A percentile compares a stretch with the other conserved stretches of the same genome.
phyloP scores from a whole-genome alignment of 2,797 vertebrate species.

The Neosilurus hyrtlii region DNA sequence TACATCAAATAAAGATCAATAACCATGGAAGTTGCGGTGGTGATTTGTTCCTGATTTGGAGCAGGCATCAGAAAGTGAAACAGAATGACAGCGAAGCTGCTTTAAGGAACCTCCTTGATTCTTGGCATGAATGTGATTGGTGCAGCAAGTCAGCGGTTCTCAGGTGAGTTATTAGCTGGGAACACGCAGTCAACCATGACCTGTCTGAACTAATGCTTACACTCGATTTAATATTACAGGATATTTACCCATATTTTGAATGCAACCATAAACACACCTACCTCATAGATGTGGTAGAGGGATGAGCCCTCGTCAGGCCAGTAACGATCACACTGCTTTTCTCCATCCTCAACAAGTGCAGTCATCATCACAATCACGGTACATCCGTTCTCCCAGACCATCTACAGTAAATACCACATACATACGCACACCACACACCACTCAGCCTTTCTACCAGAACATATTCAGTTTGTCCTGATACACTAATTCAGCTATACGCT shows the following conservation, averaged over 20 bases:
- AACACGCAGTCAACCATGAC: too few relatives aligned
- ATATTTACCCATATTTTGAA: not conserved
- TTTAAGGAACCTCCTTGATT: too few relatives aligned
- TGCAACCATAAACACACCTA: constrained; percentile 46
- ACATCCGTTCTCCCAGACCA: constrained; percentile 97
- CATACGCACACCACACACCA: constrained; percentile 1
- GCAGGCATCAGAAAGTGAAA: too few relatives aligned
- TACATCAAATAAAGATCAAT: too few relatives aligned
- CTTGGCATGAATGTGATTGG: too few relatives aligned
- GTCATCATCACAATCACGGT: constrained; percentile 96
- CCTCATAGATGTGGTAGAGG: constrained; percentile 97
- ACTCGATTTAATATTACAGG: too few relatives aligned
- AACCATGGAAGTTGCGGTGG: too few relatives aligned
- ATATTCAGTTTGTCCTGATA: not conserved
- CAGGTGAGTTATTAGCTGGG: too few relatives aligned
- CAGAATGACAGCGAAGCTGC: too few relatives aligned
- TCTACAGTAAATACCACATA: constrained; percentile 61
- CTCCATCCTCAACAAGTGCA: constrained; percentile 89
- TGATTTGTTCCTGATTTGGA: too few relatives aligned
- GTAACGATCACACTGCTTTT: constrained; percentile 96
- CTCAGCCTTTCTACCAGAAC: not conserved
- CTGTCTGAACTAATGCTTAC: too few relatives aligned
- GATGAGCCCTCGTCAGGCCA: constrained; percentile 97
- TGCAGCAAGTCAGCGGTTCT: too few relatives aligned
- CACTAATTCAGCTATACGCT: not conserved